Evolutionary conservation across 2,888 invertebrate species (phyloP).

Genomic region (Drosophila planitibia): DNA sequence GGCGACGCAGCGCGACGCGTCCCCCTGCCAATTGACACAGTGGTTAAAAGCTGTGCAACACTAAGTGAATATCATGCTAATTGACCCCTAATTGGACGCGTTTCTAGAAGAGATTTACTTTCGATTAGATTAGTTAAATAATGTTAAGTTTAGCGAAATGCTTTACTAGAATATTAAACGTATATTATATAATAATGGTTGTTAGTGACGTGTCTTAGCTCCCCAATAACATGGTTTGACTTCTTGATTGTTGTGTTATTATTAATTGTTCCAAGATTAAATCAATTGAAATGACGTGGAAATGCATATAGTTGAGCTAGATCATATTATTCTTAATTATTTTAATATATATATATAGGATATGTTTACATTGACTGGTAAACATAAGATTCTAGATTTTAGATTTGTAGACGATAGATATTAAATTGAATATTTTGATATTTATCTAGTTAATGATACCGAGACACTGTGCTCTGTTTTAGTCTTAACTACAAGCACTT

Average conservation of each 20-base stretch:
- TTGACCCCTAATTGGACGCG: slow-evolving; percentile 20
- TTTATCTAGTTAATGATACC: not conserved
- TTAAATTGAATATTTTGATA: not conserved
- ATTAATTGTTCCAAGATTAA: not conserved
- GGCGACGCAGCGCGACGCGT: slow-evolving; percentile 1
- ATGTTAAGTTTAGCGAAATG: not conserved
- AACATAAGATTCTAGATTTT: not conserved
- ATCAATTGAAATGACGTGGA: not conserved
- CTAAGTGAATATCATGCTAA: slow-evolving; percentile 8
- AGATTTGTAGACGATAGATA: not conserved
- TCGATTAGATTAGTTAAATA: not conserved
- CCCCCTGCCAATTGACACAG: slow-evolving; percentile 27
- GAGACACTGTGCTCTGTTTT: slow-evolving; percentile 42
- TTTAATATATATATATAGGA: not conserved
- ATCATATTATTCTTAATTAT: not conserved
- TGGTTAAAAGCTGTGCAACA: slow-evolving; percentile 6
- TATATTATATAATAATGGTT: not conserved
- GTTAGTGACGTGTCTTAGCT: not conserved
- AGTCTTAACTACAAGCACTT: slow-evolving; percentile 51
- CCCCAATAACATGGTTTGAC: not conserved
- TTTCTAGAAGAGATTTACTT: not conserved
- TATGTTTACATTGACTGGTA: not conserved
- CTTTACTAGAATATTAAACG: not conserved
- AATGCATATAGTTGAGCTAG: not conserved
- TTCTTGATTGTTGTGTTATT: not conserved